These are phyloP conservation scores for Acrobasis consociella DNA, from an alignment of 2,888 invertebrate genomes.

Conservation along the genomic window DNA sequence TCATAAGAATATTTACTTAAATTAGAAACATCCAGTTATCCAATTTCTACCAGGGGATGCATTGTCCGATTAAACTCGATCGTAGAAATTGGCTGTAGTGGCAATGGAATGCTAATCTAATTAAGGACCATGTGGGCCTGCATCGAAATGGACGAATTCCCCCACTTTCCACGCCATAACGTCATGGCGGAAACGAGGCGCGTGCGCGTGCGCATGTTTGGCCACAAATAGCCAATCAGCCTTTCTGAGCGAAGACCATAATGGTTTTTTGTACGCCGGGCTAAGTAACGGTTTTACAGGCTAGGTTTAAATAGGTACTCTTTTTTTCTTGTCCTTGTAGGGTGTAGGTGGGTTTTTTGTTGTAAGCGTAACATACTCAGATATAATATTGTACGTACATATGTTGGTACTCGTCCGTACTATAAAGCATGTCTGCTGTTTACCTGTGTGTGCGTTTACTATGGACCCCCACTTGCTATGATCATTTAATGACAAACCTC, in stretches of 20 bases:
- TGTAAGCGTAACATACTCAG: no score
- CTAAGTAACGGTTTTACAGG: conserved; percentile 16
- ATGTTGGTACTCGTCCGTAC: no score
- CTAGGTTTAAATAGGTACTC: neutral
- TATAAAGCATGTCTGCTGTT: no score
- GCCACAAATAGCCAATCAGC: conserved; percentile 50
- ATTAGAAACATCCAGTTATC: no score
- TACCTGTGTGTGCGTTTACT: no score
- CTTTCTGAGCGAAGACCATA: conserved; percentile 27
- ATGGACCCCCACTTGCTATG: no score
- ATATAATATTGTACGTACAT: no score
- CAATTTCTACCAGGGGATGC: no score
- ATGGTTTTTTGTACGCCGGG: conserved; percentile 11
- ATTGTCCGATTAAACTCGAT: neutral
- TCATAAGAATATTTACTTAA: no score
- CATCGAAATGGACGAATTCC: neutral
- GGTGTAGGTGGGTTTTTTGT: no score
- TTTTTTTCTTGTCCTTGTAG: no score
- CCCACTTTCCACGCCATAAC: conserved; percentile 2
- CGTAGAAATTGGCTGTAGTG: conserved; percentile 15
- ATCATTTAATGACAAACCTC: no score
- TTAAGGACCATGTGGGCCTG: neutral
- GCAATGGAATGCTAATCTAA: conserved; percentile 25
- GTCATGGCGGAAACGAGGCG: conserved; percentile 53
- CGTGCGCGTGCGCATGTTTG: conserved; percentile 51